phyloP scores from a whole-genome alignment of 2,888 invertebrate genomes.

The Pristionchus maxplancki region DNA sequence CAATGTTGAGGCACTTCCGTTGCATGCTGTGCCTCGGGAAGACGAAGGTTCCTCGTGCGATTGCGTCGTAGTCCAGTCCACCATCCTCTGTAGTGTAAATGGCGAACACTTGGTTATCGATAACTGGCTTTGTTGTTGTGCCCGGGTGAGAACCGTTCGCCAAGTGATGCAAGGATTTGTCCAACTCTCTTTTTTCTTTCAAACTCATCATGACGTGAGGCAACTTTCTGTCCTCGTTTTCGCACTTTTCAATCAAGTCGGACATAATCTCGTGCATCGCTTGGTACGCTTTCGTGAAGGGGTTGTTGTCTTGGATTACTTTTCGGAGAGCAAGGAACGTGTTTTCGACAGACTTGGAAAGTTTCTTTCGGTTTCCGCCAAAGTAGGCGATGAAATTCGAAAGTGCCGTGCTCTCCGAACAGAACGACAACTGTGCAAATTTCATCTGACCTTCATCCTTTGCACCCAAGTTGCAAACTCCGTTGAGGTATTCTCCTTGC shows the following conservation, averaged over 20 bases:
- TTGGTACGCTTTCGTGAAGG: neutral
- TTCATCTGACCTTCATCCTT: neutral
- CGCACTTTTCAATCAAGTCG: neutral
- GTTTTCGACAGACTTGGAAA: neutral
- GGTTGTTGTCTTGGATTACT: neutral
- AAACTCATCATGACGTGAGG: neutral
- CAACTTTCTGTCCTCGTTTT: neutral
- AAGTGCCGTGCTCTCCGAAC: neutral
- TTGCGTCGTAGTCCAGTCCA: neutral
- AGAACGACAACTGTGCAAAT: neutral
- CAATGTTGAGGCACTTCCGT: neutral
- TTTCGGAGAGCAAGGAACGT: neutral
- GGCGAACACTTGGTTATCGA: neutral
- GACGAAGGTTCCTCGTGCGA: neutral
- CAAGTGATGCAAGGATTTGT: neutral
- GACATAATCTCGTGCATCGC: neutral
- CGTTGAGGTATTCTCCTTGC: neutral
- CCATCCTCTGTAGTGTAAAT: constrained; percentile 20
- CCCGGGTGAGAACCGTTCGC: neutral
- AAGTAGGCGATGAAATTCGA: neutral
- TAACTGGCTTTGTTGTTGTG: neutral
- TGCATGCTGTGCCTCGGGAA: neutral
- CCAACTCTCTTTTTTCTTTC: neutral
- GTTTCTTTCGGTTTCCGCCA: neutral
- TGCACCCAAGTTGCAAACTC: neutral